phyloP scores from a whole-genome alignment of 1,140 invertebrate genomes.

The Pseudomyrmex concolor region DNA sequence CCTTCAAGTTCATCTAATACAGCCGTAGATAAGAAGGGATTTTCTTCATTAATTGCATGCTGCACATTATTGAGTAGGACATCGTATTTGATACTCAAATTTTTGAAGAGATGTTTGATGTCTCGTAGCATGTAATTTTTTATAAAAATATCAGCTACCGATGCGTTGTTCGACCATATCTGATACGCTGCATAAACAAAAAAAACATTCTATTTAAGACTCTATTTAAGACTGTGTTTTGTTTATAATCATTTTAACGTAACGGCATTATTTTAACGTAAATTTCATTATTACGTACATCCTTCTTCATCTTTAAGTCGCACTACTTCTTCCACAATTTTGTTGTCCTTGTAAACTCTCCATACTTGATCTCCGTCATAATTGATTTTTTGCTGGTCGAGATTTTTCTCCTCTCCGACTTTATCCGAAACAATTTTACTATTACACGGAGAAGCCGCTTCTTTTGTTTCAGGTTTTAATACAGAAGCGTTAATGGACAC shows the following conservation, averaged over 20 bases:
- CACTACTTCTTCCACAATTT: conserved; percentile 74
- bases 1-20: conserved; percentile 89
- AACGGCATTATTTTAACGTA: conserved; percentile 21
- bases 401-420: conserved; percentile 11
- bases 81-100: conserved; percentile 84
- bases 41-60: conserved; percentile 91
- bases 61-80: conserved; percentile 91
- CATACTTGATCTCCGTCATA: conserved; percentile 86
- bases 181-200: conserved; percentile 86
- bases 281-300: conserved; percentile 41
- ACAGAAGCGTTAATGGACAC: conserved; percentile 33
- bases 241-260: conserved; percentile 1
- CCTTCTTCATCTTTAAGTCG: conserved; percentile 64
- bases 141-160: conserved; percentile 89
- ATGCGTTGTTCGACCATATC: conserved; percentile 89
- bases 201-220: conserved; percentile 11
- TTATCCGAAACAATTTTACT: conserved; percentile 59
- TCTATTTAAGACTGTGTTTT: not conserved
- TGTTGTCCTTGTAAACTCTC: conserved; percentile 78
- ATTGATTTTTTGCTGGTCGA: conserved; percentile 79
- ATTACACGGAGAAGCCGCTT: not conserved
- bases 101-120: conserved; percentile 75
- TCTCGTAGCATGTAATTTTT: not conserved
- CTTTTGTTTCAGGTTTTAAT: conserved; percentile 37
- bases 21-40: conserved; percentile 87